phyloP scores from a whole-genome alignment of 2,113 vertebrate genomes.

The Mesoclemmys tuberculata region DNA sequence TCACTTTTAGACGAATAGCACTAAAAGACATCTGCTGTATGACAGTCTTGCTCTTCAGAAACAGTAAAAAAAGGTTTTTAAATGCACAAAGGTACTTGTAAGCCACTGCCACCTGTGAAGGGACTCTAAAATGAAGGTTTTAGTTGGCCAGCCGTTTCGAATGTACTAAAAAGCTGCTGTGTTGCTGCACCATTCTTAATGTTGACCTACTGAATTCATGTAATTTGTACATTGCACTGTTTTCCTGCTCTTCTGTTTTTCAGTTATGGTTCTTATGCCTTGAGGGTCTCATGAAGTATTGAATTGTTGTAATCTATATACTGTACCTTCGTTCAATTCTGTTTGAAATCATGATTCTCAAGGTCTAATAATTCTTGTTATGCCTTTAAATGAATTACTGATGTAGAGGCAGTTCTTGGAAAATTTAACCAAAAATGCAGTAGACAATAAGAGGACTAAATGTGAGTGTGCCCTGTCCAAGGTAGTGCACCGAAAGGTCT shows the following conservation, averaged over 20 bases:
- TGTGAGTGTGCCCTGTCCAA: not conserved
- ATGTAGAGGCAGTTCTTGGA: not conserved
- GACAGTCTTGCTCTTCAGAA: not conserved
- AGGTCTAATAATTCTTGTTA: not conserved
- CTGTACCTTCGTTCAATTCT: not conserved
- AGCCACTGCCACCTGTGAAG: not conserved
- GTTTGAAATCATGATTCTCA: not conserved
- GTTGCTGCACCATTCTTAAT: not conserved
- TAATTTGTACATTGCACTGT: not conserved
- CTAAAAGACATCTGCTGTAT: rapidly evolving
- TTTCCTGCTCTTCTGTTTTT: not conserved
- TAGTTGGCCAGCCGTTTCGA: not conserved
- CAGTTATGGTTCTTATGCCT: not conserved
- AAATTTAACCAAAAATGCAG: not conserved
- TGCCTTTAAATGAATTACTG: not conserved
- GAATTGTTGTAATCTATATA: not conserved
- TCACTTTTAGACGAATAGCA: not conserved
- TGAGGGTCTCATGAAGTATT: not conserved
- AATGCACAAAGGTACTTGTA: rapidly evolving
- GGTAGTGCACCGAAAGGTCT: not conserved
- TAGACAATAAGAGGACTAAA: not conserved
- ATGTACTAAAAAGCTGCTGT: not conserved
- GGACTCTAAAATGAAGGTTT: rapidly evolving
- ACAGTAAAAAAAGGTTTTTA: rapidly evolving
- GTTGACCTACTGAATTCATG: not conserved